A percentile compares a stretch with the other conserved stretches of the same genome.
Conservation (phyloP, 2,888 invertebrate species). For the Temnothorax rugatulus region DNA sequence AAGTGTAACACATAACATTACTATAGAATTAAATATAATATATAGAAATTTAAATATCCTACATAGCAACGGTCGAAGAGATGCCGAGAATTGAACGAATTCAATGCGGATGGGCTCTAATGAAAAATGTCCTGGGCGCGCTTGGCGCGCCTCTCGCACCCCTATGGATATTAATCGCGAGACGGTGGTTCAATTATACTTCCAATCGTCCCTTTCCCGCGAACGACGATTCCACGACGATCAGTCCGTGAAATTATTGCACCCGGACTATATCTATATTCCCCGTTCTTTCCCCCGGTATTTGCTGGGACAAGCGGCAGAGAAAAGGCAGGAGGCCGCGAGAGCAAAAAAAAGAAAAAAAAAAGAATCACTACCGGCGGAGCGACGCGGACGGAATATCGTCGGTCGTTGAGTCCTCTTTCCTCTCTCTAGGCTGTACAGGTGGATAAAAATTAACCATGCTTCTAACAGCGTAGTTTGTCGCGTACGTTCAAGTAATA, state of each 20-base stretch:
- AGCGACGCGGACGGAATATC: slow-evolving; percentile 71
- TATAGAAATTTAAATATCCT: slow-evolving; percentile 61
- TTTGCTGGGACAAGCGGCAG: slow-evolving; percentile 64
- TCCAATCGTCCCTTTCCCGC: slow-evolving; percentile 74
- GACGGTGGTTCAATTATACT: slow-evolving; percentile 78
- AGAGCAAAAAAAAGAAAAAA: slow-evolving; percentile 31
- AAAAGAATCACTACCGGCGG: slow-evolving; percentile 51
- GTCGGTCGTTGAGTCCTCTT: slow-evolving; percentile 76
- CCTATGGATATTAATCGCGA: slow-evolving; percentile 78
- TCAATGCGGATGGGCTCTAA: slow-evolving; percentile 73
- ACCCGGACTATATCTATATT: slow-evolving; percentile 65
- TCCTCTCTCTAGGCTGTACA: slow-evolving; percentile 14
- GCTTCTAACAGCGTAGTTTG: slow-evolving; percentile 54
- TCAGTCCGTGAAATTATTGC: slow-evolving; percentile 76
- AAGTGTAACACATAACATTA: background rate
- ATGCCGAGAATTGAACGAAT: slow-evolving; percentile 73
- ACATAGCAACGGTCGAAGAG: slow-evolving; percentile 66
- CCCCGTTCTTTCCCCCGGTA: slow-evolving; percentile 51
- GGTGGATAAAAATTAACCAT: slow-evolving; percentile 68
- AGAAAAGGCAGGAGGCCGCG: slow-evolving; percentile 65
- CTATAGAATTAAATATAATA: background rate
- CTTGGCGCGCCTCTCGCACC: slow-evolving; percentile 61
- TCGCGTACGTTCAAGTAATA: slow-evolving; percentile 40
- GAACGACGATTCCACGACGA: slow-evolving; percentile 71
- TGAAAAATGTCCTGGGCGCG: slow-evolving; percentile 74